Percentiles rank a stretch among this genome's conserved stretches.
phyloP scores from a whole-genome alignment of 2,113 vertebrate species.

The Seriola dumerili region DNA sequence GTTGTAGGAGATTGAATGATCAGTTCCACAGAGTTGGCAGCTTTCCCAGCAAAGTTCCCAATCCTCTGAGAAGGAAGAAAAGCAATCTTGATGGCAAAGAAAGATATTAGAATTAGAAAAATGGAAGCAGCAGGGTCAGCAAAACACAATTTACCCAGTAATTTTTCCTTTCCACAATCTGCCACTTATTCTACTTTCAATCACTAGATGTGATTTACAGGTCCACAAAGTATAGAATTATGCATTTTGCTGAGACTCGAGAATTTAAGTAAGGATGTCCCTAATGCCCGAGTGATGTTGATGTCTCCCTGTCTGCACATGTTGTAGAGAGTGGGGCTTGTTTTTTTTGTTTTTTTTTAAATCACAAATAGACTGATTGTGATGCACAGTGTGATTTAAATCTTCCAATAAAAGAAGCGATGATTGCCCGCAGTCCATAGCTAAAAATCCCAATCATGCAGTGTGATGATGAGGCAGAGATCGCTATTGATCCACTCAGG shows the following conservation, averaged over 20 bases:
- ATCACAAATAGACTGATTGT: conserved; percentile 48
- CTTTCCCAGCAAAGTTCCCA: conserved; percentile 70
- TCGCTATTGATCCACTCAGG: conserved; percentile 73
- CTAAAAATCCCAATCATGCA: conserved; percentile 70
- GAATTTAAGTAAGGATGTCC: neutral
- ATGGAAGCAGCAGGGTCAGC: conserved; percentile 49
- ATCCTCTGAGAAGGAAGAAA: conserved; percentile 59
- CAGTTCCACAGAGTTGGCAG: conserved; percentile 75
- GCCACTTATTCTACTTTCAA: conserved; percentile 22
- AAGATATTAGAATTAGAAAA: conserved; percentile 67
- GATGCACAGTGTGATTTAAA: conserved; percentile 48
- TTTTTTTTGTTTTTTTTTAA: conserved; percentile 26
- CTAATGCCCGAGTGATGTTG: neutral
- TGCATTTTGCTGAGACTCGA: neutral
- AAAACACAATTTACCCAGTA: conserved; percentile 50
- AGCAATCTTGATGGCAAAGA: conserved; percentile 62
- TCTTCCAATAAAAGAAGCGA: conserved; percentile 29
- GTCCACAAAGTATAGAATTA: neutral
- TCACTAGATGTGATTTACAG: conserved; percentile 14
- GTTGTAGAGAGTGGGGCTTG: conserved; percentile 27
- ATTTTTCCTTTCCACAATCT: conserved; percentile 31
- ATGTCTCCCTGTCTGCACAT: neutral
- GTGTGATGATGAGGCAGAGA: conserved; percentile 66
- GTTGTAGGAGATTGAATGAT: conserved; percentile 77
- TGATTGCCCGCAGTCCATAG: conserved; percentile 30